Percentiles rank a stretch among this genome's conserved stretches.
These are phyloP conservation scores for Siniperca scherzeri DNA, from an alignment of 2,797 vertebrate species.

Conservation along the genomic window DNA sequence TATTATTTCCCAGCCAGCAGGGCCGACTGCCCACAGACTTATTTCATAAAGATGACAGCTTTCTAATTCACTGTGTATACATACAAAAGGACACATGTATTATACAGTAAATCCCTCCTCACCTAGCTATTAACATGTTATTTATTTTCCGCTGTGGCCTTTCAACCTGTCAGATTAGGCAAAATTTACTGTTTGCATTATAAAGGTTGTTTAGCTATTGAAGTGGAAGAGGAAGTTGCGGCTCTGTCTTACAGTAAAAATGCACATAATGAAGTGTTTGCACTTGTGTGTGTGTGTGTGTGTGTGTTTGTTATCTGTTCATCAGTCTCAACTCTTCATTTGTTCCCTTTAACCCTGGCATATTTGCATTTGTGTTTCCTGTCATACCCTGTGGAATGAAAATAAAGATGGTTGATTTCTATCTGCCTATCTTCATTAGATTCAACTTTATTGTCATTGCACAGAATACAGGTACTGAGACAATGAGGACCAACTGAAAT, in stretches of 20 bases:
- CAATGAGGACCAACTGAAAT: background rate
- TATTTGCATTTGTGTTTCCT: conserved; percentile 19
- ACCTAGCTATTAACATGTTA: conserved; percentile 59
- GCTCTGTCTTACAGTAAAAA: conserved; percentile 22
- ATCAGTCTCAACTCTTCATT: conserved; percentile 64
- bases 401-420: background rate
- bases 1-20: conserved; percentile 21
- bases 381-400: background rate
- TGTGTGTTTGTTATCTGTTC: conserved; percentile 37
- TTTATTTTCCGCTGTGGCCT: conserved; percentile 27
- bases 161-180: conserved; percentile 49
- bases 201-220: conserved; percentile 45
- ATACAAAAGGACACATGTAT: conserved; percentile 52
- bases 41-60: conserved; percentile 55
- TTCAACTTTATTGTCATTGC: too few relatives aligned
- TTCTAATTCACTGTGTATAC: conserved; percentile 51
- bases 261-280: conserved; percentile 22
- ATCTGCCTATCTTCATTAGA: background rate
- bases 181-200: conserved; percentile 54
- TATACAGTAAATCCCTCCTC: conserved; percentile 65
- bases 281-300: conserved; percentile 26
- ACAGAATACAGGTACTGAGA: too few relatives aligned
- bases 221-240: conserved; percentile 45
- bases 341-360: background rate
- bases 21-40: conserved; percentile 7